Base-by-base conservation (phyloP, 2,113 vertebrate species). In the Aptenodytes patagonicus region DNA sequence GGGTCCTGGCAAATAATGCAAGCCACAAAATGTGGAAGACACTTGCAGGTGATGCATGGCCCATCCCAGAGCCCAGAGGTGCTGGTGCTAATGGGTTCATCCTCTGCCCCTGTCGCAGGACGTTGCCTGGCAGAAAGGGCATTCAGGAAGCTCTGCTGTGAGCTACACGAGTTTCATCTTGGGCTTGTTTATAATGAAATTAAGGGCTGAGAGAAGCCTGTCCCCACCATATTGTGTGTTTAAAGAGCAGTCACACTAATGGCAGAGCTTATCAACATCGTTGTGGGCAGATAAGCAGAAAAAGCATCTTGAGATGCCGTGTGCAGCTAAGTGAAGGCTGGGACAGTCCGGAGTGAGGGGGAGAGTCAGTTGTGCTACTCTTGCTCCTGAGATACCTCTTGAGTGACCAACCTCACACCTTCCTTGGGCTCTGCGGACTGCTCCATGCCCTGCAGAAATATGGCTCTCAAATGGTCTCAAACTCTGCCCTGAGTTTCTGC, bases 341-440 rank as follows among this genome's bases (percentile, higher is more conserved):
- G n/a, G 28, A 31, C 11, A 14, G 28, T 40, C 38, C 6, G 2
- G 38, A 71, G 22, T 0, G 0, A 46, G 13, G 14, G 1, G 4
- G 10, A 52, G 36, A 77, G 13, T 49, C 34, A 69, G 7, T 1
- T 85, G 44, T 36, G 57, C 31, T 52, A 34, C 49, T 72, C 11
- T 22, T 85, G 44, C 34, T 78, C 61, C 73, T 52, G 38, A 70
- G 76, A n/a, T 31, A 9, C 16, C n/a, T 79, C 36, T 73, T 54
- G 70, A n/a, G 44, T 11, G 34, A 57, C 25, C 73, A 69, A 3
- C 1, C 22, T 82, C n/a, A 32, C 42, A 17, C 5, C 19, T 15
- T 65, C 40, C 58, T 46, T 57, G 70, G 32, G 46, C 66, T 85
- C 71, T 87, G 46, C 47, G 9, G 24, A 7, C 55, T 34, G 46